These are phyloP conservation scores for Rhynchonycteris naso DNA, from an alignment of 2,797 vertebrate genomes.

Conservation along the genomic window DNA sequence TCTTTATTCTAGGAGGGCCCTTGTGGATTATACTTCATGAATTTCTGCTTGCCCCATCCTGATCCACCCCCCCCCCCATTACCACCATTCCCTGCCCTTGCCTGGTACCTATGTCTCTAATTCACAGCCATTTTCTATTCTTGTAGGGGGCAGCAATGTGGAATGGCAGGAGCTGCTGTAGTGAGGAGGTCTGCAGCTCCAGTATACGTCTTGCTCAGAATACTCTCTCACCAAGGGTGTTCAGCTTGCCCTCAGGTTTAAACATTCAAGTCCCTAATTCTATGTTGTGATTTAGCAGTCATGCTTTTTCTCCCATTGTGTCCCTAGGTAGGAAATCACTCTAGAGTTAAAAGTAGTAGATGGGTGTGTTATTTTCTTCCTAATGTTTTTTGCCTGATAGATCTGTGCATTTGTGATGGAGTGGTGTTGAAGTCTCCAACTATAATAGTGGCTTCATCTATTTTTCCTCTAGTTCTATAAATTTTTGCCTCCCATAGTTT, in stretches of 20 bases:
- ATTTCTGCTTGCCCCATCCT: background rate
- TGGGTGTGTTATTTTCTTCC: background rate
- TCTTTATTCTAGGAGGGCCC: background rate
- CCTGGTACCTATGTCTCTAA: background rate
- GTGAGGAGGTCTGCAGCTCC: background rate
- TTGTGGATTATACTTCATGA: background rate
- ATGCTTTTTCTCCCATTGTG: background rate
- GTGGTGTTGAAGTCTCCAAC: background rate
- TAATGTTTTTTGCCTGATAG: background rate
- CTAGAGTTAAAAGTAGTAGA: background rate
- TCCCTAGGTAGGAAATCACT: background rate
- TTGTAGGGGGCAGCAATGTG: background rate
- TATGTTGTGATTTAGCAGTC: background rate
- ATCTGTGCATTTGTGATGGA: background rate
- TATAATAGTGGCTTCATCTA: too few relatives aligned
- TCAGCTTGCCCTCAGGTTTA: background rate
- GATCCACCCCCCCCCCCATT: background rate
- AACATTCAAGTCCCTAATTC: background rate
- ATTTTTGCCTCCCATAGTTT: too few relatives aligned
- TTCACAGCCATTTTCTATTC: background rate
- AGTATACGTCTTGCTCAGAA: background rate
- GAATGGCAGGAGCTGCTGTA: background rate
- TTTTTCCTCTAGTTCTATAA: too few relatives aligned
- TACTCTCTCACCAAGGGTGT: background rate
- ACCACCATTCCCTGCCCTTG: rapidly evolving